Evolutionary conservation across 2,888 invertebrate species (phyloP).

Genomic region (Thecophora atra): DNA sequence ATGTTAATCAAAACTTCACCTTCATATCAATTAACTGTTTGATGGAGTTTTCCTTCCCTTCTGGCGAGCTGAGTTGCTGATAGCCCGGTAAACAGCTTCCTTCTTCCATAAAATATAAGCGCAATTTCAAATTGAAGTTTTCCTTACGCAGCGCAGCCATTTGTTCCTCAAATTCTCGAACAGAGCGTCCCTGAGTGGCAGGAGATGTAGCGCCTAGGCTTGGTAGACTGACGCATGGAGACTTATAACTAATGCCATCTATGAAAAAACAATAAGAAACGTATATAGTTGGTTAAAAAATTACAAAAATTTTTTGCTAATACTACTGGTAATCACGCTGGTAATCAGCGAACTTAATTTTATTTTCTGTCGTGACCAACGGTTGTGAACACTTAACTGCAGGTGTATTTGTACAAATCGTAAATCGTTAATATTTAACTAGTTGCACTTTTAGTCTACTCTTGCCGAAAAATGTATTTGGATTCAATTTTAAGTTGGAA

Average conservation of each 20-base stretch:
- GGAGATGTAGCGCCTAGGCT: slow-evolving; percentile 60
- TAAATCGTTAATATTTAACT: background rate
- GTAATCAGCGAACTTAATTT: slow-evolving; percentile 31
- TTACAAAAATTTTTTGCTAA: no score
- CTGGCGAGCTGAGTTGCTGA: slow-evolving; percentile 49
- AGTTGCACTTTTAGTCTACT: background rate
- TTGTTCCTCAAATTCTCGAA: slow-evolving; percentile 92
- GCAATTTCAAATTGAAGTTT: slow-evolving; percentile 90
- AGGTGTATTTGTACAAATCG: slow-evolving; percentile 26
- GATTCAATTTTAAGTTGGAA: slow-evolving; percentile 26
- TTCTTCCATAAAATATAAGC: slow-evolving; percentile 92
- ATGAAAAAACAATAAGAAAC: background rate
- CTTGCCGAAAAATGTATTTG: slow-evolving; percentile 3
- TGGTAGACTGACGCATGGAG: slow-evolving; percentile 53
- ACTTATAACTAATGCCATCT: slow-evolving; percentile 58
- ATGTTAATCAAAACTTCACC: slow-evolving; percentile 59
- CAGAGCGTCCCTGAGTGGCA: slow-evolving; percentile 73
- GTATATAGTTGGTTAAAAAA: no score
- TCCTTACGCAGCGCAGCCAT: slow-evolving; percentile 84
- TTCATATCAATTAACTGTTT: slow-evolving; percentile 76
- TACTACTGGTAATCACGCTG: slow-evolving; percentile 39
- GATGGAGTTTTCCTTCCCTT: slow-evolving; percentile 60
- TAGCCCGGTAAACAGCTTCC: slow-evolving; percentile 70
- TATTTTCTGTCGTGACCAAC: slow-evolving; percentile 20
- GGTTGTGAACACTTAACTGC: slow-evolving; percentile 1